These are phyloP conservation scores for Trachelus iudaicus DNA, from an alignment of 2,888 invertebrate genomes.

Conservation along the genomic window DNA sequence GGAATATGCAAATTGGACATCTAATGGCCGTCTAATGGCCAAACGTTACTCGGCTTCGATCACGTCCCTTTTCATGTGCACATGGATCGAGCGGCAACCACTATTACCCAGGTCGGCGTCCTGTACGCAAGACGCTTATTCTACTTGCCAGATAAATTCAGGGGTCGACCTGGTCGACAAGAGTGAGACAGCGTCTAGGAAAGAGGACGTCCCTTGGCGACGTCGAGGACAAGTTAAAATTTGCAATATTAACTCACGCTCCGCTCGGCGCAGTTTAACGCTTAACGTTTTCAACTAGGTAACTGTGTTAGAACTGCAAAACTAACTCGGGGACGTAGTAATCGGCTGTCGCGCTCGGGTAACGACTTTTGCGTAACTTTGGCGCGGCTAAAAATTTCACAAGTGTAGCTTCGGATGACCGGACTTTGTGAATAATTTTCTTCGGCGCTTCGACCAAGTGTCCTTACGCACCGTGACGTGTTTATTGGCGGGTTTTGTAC, in stretches of 20 bases:
- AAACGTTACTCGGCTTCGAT: slow-evolving; percentile 31
- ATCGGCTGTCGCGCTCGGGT: slow-evolving; percentile 48
- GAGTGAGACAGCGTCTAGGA: neutral
- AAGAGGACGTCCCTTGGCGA: neutral
- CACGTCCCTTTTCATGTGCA: neutral
- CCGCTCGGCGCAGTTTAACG: slow-evolving; percentile 27
- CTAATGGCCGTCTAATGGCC: slow-evolving; percentile 41
- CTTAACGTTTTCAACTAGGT: slow-evolving; percentile 21
- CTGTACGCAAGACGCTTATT: neutral
- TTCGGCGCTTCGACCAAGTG: neutral
- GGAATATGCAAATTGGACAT: slow-evolving; percentile 48
- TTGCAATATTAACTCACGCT: slow-evolving; percentile 21
- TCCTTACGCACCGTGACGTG: neutral
- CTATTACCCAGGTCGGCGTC: neutral
- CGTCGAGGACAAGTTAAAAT: slow-evolving; percentile 19
- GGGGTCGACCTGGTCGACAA: neutral
- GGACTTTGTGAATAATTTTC: neutral
- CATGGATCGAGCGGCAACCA: neutral
- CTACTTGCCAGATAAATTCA: slow-evolving; percentile 8
- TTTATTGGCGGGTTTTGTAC: neutral
- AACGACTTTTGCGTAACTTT: slow-evolving; percentile 47
- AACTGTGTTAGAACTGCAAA: slow-evolving; percentile 50
- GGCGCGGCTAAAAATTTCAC: slow-evolving; percentile 29
- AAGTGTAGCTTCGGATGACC: slow-evolving; percentile 27
- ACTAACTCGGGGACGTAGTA: slow-evolving; percentile 48